Evolutionary conservation across 2,888 invertebrate genomes (phyloP), one percentile per base, ranked within the genome.

Genomic region (Mesorhabditis belari): DNA sequence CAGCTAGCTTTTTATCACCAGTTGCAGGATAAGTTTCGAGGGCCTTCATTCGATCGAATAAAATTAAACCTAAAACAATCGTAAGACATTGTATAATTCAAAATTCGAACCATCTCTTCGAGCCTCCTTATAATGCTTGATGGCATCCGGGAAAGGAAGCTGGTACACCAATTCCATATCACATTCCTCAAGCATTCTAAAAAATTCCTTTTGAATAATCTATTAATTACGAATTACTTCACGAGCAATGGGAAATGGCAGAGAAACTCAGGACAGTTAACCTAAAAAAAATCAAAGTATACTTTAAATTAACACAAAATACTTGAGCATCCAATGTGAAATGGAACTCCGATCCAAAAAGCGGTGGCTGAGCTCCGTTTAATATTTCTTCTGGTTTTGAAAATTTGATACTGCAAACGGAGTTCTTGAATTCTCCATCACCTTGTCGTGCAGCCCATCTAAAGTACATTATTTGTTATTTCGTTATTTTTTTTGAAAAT

Each of bases 231-330:
- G n/a, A n/a, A n/a, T 62, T 50, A 80, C 79, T 69, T 62, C 28
- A 66, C 54, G 1, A 80, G 67, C 23, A 80, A 66, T 21, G 92
- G 90, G 82, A 95, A 91, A 83, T 96, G 88, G 19, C 96, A 93
- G 62, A 99, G 85, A 85, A 95, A 99, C 82, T 98, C 98, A 1
- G 98, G 98, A 82, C 98, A 99, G 82, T 99, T 89, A 0, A 99
- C 96, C 5, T 93, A 23, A 12, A 29, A 58, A 3, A 57, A n/a
- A n/a, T n/a, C 19, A 54, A 12, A 26, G 12, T 12, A 19, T 5
- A 5, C 17, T 5, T 1, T 17, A 9, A 29, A 17, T 24, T 1
- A 3, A 1, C 5, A n/a, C 26, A 21, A n/a, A 12, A 3, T 9
- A 56, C 60, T 49, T 73, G 93, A 44, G 90, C 94, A 80, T 96